Percentiles rank a stretch among this genome's conserved stretches.
Conservation (phyloP, 1,140 invertebrate species). For the Drosophila nasuta region DNA sequence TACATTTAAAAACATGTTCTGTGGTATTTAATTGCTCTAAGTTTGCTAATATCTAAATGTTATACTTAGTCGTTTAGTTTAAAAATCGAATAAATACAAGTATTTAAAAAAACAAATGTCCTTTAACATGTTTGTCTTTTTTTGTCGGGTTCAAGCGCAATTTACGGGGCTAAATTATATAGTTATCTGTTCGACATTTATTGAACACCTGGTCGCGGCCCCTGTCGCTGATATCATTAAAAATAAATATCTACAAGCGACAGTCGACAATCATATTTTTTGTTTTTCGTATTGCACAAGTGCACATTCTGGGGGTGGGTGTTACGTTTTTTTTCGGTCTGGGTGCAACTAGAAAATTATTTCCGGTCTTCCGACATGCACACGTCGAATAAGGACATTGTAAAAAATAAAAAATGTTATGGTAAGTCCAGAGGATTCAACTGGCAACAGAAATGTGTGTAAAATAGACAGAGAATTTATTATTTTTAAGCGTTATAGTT, state of each 20-base stretch:
- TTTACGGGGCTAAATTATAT: constrained; percentile 62
- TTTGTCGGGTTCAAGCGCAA: constrained; percentile 58
- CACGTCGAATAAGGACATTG: constrained; percentile 25
- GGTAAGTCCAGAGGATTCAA: not conserved
- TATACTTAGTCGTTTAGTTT: constrained; percentile 78
- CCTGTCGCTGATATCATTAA: constrained; percentile 65
- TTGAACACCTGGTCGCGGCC: constrained; percentile 78
- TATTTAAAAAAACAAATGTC: constrained; percentile 23
- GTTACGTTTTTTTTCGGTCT: constrained; percentile 1
- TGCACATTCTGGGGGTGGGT: constrained; percentile 67
- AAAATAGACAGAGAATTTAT: constrained; percentile 56
- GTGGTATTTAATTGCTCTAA: constrained; percentile 84
- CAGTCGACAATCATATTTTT: constrained; percentile 47
- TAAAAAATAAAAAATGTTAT: constrained; percentile 21
- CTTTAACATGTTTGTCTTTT: not conserved
- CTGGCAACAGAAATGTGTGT: not conserved
- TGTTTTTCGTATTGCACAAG: constrained; percentile 47
- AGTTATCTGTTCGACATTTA: constrained; percentile 71
- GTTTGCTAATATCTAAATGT: constrained; percentile 83
- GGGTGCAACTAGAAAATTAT: constrained; percentile 76
- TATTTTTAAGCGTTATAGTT: constrained; percentile 73
- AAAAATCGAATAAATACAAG: constrained; percentile 67
- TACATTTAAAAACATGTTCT: constrained; percentile 75
- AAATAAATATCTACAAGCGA: constrained; percentile 37
- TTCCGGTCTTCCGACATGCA: constrained; percentile 81